Percentiles rank a stretch among this genome's conserved stretches.
These are phyloP conservation scores for Brachionus calyciflorus DNA, from an alignment of 1,140 invertebrate genomes.

Conservation along the genomic window DNA sequence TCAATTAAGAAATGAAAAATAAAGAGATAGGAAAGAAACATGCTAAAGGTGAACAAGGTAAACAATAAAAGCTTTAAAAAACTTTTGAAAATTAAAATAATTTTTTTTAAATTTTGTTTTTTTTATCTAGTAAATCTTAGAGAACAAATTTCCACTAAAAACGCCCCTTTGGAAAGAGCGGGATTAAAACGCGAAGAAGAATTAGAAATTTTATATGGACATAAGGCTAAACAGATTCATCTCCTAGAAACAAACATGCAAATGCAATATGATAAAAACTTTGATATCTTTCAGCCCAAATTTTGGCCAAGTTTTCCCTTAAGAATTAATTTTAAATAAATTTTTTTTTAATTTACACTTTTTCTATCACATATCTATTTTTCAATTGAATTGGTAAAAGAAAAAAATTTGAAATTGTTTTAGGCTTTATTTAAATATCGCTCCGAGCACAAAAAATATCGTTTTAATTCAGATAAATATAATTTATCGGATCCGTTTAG, in stretches of 20 bases:
- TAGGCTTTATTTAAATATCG: no score
- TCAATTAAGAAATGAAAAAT: no score
- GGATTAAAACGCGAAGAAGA: constrained; percentile 20
- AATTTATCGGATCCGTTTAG: no score
- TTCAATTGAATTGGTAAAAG: no score
- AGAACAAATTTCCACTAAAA: background rate
- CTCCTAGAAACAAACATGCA: constrained; percentile 1
- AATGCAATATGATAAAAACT: constrained; percentile 25
- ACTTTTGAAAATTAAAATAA: background rate
- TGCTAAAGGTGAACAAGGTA: background rate
- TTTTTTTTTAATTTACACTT: no score
- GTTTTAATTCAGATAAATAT: no score
- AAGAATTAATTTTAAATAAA: constrained; percentile 11
- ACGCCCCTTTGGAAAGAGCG: constrained; percentile 20
- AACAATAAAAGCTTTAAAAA: background rate
- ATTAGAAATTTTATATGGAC: background rate
- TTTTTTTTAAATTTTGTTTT: background rate
- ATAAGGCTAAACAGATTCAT: background rate
- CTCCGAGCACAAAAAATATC: no score
- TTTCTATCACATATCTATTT: no score
- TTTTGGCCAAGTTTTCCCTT: constrained; percentile 29
- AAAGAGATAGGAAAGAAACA: background rate
- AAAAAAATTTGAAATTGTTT: no score
- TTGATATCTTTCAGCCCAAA: constrained; percentile 8
- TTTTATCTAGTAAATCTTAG: background rate